These are phyloP conservation scores for Corythoichthys intestinalis DNA, from an alignment of 2,113 vertebrate genomes.

Conservation along the genomic window DNA sequence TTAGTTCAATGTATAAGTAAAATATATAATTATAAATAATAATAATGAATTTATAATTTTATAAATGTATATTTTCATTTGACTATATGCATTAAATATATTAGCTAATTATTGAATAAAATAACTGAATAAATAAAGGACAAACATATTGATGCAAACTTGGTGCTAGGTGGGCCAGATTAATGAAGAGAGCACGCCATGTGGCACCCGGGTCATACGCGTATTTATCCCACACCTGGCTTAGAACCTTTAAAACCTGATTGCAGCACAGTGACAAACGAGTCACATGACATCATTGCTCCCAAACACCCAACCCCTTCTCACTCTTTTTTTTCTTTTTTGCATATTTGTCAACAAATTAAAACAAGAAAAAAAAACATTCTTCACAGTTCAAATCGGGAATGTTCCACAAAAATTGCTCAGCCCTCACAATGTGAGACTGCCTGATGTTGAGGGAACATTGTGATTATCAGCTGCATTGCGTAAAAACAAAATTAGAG, in stretches of 20 bases:
- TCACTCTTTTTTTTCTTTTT: constrained; percentile 29
- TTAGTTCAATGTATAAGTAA: background rate
- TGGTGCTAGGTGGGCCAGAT: background rate
- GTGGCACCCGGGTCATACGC: background rate
- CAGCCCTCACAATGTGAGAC: background rate
- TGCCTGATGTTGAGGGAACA: constrained; percentile 19
- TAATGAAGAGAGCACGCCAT: background rate
- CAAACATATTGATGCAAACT: background rate
- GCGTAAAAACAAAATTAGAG: constrained; percentile 2
- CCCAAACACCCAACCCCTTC: background rate
- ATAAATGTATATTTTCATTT: background rate
- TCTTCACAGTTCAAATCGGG: constrained; percentile 20
- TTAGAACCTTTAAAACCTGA: constrained; percentile 1
- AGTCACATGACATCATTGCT: constrained; percentile 2
- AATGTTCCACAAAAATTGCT: constrained; percentile 13
- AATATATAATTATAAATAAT: background rate
- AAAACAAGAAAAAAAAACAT: background rate
- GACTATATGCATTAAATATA: background rate
- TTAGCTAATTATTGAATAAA: background rate
- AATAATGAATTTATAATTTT: background rate
- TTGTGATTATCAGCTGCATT: constrained; percentile 74
- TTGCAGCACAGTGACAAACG: constrained; percentile 13
- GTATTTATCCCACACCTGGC: background rate
- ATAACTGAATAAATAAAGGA: background rate
- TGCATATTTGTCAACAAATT: constrained; percentile 63